Percentiles rank a stretch among this genome's conserved stretches.
Evolutionary conservation across 2,797 vertebrate species (phyloP).

Genomic region (Cercopithecus diana): DNA sequence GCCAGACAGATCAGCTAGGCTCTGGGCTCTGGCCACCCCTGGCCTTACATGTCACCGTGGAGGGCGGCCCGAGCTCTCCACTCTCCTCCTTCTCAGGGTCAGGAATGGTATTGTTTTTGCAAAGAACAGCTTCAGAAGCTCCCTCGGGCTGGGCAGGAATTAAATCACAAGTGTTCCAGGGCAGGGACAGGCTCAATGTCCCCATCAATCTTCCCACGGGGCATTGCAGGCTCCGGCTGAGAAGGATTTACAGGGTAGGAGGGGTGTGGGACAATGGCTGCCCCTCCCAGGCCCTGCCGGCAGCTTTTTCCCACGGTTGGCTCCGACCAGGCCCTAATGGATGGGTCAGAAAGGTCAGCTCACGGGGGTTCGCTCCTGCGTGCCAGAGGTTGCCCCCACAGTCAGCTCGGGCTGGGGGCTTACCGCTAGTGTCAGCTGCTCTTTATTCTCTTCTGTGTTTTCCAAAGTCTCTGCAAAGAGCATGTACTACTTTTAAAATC

Average conservation of each 20-base stretch:
- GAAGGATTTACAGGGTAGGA: conserved; percentile 53
- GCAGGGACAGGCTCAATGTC: conserved; percentile 9
- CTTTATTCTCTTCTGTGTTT: background rate
- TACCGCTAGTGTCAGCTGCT: background rate
- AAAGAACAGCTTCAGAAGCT: background rate
- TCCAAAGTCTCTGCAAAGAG: background rate
- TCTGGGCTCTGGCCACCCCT: background rate
- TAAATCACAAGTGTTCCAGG: conserved; percentile 15
- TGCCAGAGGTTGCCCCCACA: background rate
- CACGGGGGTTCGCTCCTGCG: background rate
- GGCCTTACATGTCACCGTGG: background rate
- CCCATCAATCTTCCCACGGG: conserved; percentile 65
- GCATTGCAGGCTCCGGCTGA: conserved; percentile 35
- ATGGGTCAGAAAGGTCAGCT: conserved; percentile 1
- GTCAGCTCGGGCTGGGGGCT: background rate
- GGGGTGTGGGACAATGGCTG: background rate
- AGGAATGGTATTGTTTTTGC: background rate
- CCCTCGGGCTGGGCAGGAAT: background rate
- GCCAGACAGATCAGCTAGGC: background rate
- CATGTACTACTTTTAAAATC: background rate
- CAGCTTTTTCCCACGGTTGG: conserved; percentile 48
- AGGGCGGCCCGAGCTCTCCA: background rate
- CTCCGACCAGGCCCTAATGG: background rate
- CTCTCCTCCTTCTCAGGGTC: background rate
- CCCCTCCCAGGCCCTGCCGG: background rate